These are phyloP conservation scores for Gorsachius goisagi DNA, from an alignment of 2,113 vertebrate species.

Conservation along the genomic window DNA sequence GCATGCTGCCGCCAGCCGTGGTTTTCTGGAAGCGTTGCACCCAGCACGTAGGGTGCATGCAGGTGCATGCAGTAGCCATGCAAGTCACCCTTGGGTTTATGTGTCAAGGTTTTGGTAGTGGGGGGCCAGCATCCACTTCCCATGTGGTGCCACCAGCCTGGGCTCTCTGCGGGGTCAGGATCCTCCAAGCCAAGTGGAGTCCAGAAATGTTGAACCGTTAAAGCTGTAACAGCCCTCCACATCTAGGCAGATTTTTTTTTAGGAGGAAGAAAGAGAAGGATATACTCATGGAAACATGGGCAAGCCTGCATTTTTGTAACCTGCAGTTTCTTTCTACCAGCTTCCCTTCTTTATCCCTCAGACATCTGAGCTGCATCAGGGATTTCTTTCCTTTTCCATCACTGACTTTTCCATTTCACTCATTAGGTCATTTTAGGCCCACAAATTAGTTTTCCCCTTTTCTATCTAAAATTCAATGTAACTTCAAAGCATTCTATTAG, in stretches of 20 bases:
- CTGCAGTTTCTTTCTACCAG: not conserved
- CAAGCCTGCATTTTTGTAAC: not conserved
- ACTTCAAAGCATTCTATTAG: not conserved
- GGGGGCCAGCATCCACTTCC: fast-evolving
- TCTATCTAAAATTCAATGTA: not conserved
- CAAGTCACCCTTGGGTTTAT: not conserved
- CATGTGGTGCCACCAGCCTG: fast-evolving
- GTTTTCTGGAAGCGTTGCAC: not conserved
- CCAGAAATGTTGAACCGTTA: fast-evolving
- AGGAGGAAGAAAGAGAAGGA: not conserved
- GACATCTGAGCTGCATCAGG: not conserved
- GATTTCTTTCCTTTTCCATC: not conserved
- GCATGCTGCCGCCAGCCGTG: not conserved
- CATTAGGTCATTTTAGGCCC: not conserved
- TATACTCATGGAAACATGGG: not conserved
- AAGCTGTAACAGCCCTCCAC: not conserved
- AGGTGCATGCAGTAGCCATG: not conserved
- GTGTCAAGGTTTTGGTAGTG: not conserved
- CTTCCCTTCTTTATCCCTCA: not conserved
- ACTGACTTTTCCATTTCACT: not conserved
- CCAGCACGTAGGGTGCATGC: fast-evolving
- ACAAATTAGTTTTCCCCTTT: not conserved
- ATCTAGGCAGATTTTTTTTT: not conserved
- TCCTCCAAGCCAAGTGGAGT: not conserved
- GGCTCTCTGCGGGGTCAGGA: not conserved